phyloP scores from a whole-genome alignment of 2,797 vertebrate genomes.

The Orestias chungarensis region DNA sequence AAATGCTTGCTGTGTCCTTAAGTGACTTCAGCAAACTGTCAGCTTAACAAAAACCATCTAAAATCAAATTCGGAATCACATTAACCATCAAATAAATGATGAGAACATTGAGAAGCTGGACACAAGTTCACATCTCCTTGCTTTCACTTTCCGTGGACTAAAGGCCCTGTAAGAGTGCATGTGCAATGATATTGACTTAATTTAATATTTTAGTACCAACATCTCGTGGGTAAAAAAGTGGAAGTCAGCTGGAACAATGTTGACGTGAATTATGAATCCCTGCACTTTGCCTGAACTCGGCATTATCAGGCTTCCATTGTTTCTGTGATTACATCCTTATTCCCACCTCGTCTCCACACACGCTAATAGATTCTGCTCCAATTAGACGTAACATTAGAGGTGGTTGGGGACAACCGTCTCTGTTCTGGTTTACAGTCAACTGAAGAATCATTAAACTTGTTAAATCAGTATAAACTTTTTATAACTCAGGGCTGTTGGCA shows the following conservation, averaged over 20 bases:
- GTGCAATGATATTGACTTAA: not conserved
- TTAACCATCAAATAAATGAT: not conserved
- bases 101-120: not conserved
- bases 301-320: not conserved
- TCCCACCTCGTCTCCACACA: not conserved
- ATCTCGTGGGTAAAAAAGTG: not conserved
- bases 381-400: not conserved
- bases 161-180: not conserved
- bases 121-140: not conserved
- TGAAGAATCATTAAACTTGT: constrained; percentile 35
- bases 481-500: constrained; percentile 24
- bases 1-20: not conserved
- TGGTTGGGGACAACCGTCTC: not conserved
- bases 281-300: not conserved
- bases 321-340: not conserved
- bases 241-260: not conserved
- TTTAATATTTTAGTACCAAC: not conserved
- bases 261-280: constrained; percentile 3
- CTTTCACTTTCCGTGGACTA: no score
- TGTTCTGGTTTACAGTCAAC: constrained; percentile 30
- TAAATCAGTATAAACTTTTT: constrained; percentile 13
- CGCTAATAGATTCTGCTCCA: not conserved
- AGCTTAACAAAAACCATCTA: not conserved
- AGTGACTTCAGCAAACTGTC: not conserved
- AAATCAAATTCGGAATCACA: not conserved